phyloP scores from a whole-genome alignment of 2,113 vertebrate species.

The Pimephales promelas region DNA sequence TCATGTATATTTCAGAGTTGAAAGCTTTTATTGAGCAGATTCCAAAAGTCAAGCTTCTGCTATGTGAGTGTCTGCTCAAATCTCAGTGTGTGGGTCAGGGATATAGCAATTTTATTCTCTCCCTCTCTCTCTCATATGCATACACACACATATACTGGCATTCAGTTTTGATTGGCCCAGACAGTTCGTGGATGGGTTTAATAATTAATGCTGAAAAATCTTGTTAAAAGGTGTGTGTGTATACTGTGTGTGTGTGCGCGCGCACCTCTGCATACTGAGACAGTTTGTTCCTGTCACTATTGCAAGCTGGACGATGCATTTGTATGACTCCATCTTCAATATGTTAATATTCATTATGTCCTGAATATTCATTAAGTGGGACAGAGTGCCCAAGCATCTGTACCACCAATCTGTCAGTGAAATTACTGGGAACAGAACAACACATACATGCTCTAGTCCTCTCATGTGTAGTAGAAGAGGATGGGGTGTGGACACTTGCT shows the following conservation, averaged over 20 bases:
- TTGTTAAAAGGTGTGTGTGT: neutral
- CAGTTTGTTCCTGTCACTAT: slow-evolving; percentile 31
- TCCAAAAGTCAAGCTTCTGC: slow-evolving; percentile 16
- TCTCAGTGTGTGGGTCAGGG: neutral
- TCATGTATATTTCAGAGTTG: slow-evolving; percentile 44
- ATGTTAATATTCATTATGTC: slow-evolving; percentile 43
- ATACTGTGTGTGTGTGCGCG: neutral
- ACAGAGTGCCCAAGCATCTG: slow-evolving; percentile 42
- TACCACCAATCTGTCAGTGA: slow-evolving; percentile 41
- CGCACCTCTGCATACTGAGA: neutral
- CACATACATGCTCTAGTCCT: slow-evolving; percentile 25
- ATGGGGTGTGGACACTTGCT: neutral
- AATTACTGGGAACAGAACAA: slow-evolving; percentile 23
- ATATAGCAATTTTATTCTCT: neutral
- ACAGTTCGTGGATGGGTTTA: neutral
- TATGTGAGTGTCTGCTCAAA: neutral
- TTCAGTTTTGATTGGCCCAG: neutral
- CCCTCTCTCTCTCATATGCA: neutral
- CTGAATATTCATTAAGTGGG: slow-evolving; percentile 41
- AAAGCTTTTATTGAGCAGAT: slow-evolving; percentile 31
- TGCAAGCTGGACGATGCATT: slow-evolving; percentile 8
- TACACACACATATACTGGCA: neutral
- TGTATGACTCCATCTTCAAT: slow-evolving; percentile 38
- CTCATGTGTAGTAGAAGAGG: neutral
- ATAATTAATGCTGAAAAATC: neutral